Base-by-base conservation (phyloP, 2,888 invertebrate genomes). In the Rotaria magnacalcarata region DNA sequence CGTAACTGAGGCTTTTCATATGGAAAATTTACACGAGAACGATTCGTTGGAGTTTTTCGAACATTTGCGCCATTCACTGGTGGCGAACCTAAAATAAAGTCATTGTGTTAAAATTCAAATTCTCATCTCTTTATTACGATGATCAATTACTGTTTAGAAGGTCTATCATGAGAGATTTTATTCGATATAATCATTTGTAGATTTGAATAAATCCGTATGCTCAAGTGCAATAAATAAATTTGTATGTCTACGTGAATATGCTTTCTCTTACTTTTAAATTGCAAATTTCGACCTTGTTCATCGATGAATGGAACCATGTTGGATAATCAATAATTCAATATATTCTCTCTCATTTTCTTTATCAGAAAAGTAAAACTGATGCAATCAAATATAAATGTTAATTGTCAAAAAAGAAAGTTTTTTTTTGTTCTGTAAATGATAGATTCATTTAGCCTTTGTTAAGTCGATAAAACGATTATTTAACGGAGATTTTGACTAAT, bases 1-100 rank as follows among this genome's bases (percentile, higher is more conserved):
- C 67, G 67, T 67, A 67, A 19, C 34, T 67, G 27, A 67, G 67
- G 67, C 34, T 67, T 67, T 67, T 67, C 67, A 34, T 67, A 41
- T 67, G 67, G 6, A 67, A 34, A 67, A 34, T 67, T 67, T 19
- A 67, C 16, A 34, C 67, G 67, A 41, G 34, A 34, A 16, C 5
- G 34, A 34, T 16, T 67, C 19, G 5, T 19, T 41, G 34, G 19
- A 19, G 34, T 67, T 5, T 67, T 67, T 34, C 34, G 41, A 67
- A 3, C 19, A 2, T 41, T 67, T 19, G n/a, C 34, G 14, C 67
- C 34, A 34, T 67, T 67, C 4, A 67, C 16, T 67, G 67, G 4
- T 67, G 67, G 16, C 34, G 67, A 67, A 34, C 4, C 67, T 67
- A 60, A 60, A 21, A 54, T 21, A 54, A 52, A 11, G 14, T 8